Conservation (phyloP, 2,888 invertebrate species). For the Tenthredo distinguenda region DNA sequence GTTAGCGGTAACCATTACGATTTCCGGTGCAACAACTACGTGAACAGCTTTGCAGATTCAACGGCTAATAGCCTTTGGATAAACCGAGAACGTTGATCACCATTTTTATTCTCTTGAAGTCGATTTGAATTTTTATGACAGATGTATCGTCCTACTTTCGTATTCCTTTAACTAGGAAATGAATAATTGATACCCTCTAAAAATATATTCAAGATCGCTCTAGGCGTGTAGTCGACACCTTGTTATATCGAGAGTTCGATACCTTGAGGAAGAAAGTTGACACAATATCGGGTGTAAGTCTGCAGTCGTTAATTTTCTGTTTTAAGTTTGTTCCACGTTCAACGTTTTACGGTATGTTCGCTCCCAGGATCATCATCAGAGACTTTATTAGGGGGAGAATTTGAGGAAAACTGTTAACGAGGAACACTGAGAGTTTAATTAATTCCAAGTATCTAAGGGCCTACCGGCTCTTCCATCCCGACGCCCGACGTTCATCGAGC, state of each 20-base stretch:
- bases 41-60: neutral
- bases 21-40: neutral
- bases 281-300: neutral
- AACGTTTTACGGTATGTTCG: neutral
- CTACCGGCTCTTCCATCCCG: neutral
- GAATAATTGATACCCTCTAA: neutral
- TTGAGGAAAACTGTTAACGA: constrained; percentile 31
- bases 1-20: neutral
- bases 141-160: no score
- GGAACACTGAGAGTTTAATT: constrained; percentile 24
- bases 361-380: constrained; percentile 4
- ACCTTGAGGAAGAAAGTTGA: neutral
- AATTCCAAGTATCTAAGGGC: constrained; percentile 20
- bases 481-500: neutral
- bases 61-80: neutral
- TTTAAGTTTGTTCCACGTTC: neutral
- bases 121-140: no score
- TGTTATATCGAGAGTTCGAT: neutral
- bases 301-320: neutral
- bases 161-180: neutral
- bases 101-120: neutral
- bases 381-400: constrained; percentile 5
- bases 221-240: neutral
- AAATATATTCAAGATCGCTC: neutral
- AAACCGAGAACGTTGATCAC: neutral